Evolutionary conservation across 2,888 invertebrate species (phyloP).

Genomic region (Nesidiocoris tenuis): DNA sequence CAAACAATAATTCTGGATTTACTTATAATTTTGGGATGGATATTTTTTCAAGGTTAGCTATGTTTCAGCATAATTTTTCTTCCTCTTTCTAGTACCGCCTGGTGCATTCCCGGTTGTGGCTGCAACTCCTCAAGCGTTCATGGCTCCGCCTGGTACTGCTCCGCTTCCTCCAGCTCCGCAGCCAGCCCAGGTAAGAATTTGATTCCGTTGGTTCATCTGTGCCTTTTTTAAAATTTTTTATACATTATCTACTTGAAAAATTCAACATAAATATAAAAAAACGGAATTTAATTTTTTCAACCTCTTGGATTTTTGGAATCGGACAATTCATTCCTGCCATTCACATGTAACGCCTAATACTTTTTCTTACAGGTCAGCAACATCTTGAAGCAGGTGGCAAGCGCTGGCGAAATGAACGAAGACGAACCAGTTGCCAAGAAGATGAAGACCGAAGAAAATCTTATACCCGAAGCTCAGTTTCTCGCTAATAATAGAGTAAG

Average conservation of each 20-base stretch:
- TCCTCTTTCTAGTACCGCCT: slow-evolving; percentile 45
- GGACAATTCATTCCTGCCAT: no score
- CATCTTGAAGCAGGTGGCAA: slow-evolving; percentile 49
- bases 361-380: slow-evolving; percentile 47
- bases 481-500: slow-evolving; percentile 65
- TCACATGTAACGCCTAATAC: no score
- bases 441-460: slow-evolving; percentile 84
- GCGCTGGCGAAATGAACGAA: slow-evolving; percentile 56
- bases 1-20: not conserved
- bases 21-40: not conserved
- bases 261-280: no score
- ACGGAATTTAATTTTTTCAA: no score
- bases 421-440: slow-evolving; percentile 88
- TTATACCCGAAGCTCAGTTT: slow-evolving; percentile 86
- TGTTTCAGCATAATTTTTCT: not conserved
- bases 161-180: slow-evolving; percentile 56
- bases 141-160: slow-evolving; percentile 49
- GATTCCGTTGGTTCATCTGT: no score
- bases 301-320: no score
- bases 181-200: slow-evolving; percentile 50
- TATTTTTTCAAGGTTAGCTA: no score
- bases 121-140: slow-evolving; percentile 47
- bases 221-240: no score
- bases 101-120: slow-evolving; percentile 49
- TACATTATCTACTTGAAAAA: no score